Evolutionary conservation across 2,888 invertebrate genomes (phyloP).

Genomic region (Geophilus truncorum): DNA sequence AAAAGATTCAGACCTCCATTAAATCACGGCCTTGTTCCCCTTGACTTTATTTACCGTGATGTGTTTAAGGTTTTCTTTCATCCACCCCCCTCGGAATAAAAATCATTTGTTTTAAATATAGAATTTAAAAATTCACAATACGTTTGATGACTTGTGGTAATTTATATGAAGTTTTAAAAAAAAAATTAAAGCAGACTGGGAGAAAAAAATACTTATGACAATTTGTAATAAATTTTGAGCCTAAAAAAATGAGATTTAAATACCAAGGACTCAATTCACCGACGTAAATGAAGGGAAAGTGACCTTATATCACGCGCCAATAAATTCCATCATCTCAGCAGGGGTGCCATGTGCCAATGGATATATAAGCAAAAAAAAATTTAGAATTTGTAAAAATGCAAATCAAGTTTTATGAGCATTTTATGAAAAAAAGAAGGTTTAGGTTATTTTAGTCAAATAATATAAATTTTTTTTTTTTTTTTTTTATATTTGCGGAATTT

Average conservation of each 20-base stretch:
- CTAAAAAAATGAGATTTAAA: neutral
- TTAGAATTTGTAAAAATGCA: neutral
- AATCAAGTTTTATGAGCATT: too few relatives aligned
- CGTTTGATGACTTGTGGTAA: neutral
- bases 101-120: neutral
- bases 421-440: too few relatives aligned
- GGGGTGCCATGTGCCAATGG: neutral
- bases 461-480: too few relatives aligned
- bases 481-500: too few relatives aligned
- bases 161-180: neutral
- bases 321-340: conserved; percentile 25
- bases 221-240: neutral
- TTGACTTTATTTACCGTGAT: conserved; percentile 17
- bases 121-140: neutral
- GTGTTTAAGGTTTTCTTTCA: neutral
- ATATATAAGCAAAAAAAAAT: neutral
- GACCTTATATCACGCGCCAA: conserved; percentile 24
- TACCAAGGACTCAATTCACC: neutral
- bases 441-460: too few relatives aligned
- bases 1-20: conserved; percentile 27
- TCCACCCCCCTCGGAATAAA: neutral
- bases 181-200: neutral
- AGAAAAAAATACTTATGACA: neutral
- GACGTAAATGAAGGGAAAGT: neutral
- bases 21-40: conserved; percentile 17